Conservation (phyloP, 92 coral and sea anemone species). For the Bergia puertoricense region DNA sequence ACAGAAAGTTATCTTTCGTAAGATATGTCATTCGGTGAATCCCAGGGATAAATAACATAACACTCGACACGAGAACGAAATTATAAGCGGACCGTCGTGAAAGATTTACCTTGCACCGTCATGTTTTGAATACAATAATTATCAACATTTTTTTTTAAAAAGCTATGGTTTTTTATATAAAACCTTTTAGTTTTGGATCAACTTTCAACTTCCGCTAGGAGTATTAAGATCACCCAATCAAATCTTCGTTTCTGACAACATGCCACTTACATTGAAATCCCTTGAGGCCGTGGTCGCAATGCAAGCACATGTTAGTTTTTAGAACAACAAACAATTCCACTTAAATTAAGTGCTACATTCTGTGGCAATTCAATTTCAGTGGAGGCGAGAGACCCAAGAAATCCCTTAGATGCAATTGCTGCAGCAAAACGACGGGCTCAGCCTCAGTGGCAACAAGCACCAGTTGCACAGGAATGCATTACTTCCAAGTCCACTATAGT, state of each 20-base stretch:
- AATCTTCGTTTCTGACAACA: not conserved
- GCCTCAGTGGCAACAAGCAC: not conserved
- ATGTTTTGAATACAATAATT: no score
- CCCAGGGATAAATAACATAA: no score
- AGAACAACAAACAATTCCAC: not conserved
- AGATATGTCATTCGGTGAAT: no score
- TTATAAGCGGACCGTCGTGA: no score
- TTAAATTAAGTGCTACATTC: not conserved
- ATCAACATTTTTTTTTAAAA: no score
- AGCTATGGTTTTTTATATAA: not conserved
- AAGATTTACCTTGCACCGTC: no score
- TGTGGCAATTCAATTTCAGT: constrained; percentile 3
- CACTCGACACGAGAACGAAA: no score
- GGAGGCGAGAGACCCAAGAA: not conserved
- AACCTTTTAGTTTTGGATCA: not conserved
- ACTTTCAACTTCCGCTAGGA: not conserved
- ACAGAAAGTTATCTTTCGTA: no score
- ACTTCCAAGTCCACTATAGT: constrained; percentile 12
- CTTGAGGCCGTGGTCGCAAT: not conserved
- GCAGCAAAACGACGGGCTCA: not conserved
- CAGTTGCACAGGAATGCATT: not conserved
- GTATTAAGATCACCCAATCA: not conserved
- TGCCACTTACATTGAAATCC: not conserved
- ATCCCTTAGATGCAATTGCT: not conserved
- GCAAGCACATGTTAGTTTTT: not conserved